phyloP scores from a whole-genome alignment of 2,113 vertebrate species.

The Sylvia atricapilla region DNA sequence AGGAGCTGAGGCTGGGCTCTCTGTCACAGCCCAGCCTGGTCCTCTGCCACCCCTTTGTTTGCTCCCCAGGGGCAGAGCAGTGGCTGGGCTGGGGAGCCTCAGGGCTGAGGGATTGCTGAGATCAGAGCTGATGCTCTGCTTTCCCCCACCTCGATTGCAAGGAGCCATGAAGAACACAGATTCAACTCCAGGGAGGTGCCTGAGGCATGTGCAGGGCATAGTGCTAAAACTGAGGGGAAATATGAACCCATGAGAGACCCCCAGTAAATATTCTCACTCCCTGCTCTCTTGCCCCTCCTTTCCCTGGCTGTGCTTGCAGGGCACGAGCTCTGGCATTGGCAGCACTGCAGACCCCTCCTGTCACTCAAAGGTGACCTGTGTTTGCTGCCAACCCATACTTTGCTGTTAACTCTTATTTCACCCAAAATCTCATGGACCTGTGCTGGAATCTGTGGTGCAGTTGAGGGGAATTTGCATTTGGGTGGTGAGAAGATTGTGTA shows the following conservation, averaged over 20 bases:
- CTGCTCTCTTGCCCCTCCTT: background rate
- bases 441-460: background rate
- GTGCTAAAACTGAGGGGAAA: background rate
- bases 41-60: accelerated
- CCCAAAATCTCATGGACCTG: accelerated
- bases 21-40: accelerated
- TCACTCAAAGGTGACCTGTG: accelerated
- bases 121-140: background rate
- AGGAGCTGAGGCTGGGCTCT: background rate
- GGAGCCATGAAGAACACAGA: background rate
- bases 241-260: background rate
- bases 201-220: background rate
- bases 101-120: background rate
- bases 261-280: background rate
- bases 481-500: background rate
- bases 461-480: background rate
- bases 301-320: background rate
- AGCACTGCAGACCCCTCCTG: background rate
- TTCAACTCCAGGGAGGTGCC: background rate
- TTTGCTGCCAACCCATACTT: background rate
- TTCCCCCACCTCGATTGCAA: background rate
- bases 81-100: background rate
- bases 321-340: background rate
- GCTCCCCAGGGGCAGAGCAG: background rate
- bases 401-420: background rate